A percentile compares a stretch with the other conserved stretches of the same genome.
Conservation (phyloP, 2,113 vertebrate genomes). For the Prionailurus bengalensis region DNA sequence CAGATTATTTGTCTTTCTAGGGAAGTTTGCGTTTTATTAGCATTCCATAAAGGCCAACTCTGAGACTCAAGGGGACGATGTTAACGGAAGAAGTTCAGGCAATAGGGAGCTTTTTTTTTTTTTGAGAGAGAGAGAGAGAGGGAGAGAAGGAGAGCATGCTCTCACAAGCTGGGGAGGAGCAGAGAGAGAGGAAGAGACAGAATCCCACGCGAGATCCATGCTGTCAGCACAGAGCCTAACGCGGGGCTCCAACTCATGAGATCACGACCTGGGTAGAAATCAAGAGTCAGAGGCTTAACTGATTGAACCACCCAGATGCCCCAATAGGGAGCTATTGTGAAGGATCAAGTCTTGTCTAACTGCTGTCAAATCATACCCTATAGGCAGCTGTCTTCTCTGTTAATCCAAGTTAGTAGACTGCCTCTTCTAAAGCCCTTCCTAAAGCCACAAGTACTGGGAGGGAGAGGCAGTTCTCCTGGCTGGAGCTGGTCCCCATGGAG, state of each 20-base stretch:
- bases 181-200: no score
- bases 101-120: no score
- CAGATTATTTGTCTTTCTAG: neutral
- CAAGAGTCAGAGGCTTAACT: no score
- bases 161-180: no score
- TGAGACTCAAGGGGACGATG: neutral
- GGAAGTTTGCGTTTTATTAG: neutral
- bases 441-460: fast-evolving
- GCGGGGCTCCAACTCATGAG: no score
- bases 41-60: neutral
- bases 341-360: neutral
- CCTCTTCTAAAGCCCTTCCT: neutral
- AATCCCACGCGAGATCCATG: no score
- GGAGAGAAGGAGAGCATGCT: no score
- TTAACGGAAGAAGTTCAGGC: conserved; percentile 6
- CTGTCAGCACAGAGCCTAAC: no score
- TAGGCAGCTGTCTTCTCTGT: neutral
- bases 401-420: neutral
- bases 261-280: no score
- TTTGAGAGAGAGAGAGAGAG: no score
- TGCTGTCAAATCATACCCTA: neutral
- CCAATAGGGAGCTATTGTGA: neutral
- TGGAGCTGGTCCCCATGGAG: neutral
- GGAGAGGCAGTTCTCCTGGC: fast-evolving
- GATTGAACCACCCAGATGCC: no score